These are phyloP conservation scores for Zoroaster sp. DNA, from an alignment of 53 echinoderm and acorn worm species.

Conservation along the genomic window DNA sequence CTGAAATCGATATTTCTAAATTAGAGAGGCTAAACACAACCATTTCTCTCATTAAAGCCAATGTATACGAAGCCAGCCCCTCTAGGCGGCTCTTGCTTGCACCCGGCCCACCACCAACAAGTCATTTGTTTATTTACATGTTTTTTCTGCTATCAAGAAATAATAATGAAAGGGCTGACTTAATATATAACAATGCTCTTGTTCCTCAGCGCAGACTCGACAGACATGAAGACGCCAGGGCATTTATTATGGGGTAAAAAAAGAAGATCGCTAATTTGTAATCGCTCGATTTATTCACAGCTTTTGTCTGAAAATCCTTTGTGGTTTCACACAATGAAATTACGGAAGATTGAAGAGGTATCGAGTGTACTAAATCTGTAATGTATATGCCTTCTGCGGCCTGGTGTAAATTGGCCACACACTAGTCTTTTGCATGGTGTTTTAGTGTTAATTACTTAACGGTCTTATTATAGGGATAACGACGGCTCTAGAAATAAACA, in stretches of 20 bases:
- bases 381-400: not conserved
- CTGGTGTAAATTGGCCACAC: not conserved
- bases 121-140: slow-evolving; percentile 11
- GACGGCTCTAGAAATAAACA: not conserved
- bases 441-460: slow-evolving; percentile 35
- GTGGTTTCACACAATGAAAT: not conserved
- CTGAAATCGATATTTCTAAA: too few relatives aligned
- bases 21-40: too few relatives aligned
- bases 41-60: too few relatives aligned
- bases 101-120: not conserved
- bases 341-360: not conserved
- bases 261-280: not conserved
- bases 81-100: too few relatives aligned
- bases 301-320: not conserved
- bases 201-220: not conserved
- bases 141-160: not conserved
- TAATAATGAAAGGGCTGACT: not conserved
- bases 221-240: slow-evolving; percentile 2
- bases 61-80: too few relatives aligned
- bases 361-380: not conserved
- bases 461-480: not conserved
- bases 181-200: not conserved
- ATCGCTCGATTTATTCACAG: slow-evolving; percentile 13
- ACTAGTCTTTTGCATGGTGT: not conserved
- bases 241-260: not conserved